Evolutionary conservation across 2,797 vertebrate genomes (phyloP), one percentile per base, ranked within the genome.

Genomic region (Gymnodraco acuticeps): DNA sequence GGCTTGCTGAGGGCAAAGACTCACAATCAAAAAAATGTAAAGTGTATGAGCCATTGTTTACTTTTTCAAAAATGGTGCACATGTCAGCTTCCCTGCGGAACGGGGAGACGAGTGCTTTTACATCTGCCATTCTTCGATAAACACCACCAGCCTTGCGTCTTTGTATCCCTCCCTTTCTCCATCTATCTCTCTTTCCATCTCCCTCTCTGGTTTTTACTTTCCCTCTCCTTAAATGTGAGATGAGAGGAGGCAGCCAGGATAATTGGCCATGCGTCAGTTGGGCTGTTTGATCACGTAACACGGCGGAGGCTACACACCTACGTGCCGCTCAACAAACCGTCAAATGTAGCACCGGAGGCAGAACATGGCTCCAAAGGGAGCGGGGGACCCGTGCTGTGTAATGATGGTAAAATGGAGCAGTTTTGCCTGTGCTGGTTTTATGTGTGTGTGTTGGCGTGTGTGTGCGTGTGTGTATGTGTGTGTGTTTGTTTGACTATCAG

Each of bases 331-430:
- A 92, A 91, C 92, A 94, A 94, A 94, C 92, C 92, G 93, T 95
- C 91, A 94, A 93, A 95, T 94, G 91, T 93, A 94, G 90, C 92
- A 94, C 92, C 91, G 91, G 88, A 93, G 92, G 93, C 93, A 90
- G 89, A 92, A 90, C 90, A 92, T 84, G 84, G 90, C 91, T 91
- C 93, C 93, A 91, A 93, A 94, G 94, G 93, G 92, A 92, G 90
- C 90, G 77, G 86, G 90, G 88, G 91, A 93, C 89, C 88, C 88
- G 90, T 92, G 88, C 92, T 92, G 91, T 93, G 94, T 94, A 93
- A 92, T 94, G 89, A 93, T 91, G 84, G 84, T 93, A 93, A 91
- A 93, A 91, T 92, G 88, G 84, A 90, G 90, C 88, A 87, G 89
- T 92, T 93, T 94, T 93, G 79, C 88, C 86, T 86, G 80, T 82